Conservation (phyloP, 2,113 vertebrate genomes). For the Progne subis region DNA sequence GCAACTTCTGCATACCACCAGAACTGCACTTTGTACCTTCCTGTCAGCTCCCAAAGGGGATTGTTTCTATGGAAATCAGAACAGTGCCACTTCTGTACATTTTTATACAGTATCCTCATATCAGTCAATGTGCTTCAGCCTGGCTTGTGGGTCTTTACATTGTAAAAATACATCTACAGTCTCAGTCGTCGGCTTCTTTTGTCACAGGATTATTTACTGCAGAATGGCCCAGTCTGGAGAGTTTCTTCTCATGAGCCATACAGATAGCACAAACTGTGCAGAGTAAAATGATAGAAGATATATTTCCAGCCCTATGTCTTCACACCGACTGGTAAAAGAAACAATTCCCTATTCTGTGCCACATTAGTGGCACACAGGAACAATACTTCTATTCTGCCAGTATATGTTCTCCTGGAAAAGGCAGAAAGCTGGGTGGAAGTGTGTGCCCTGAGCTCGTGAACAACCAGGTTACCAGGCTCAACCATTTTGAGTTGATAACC, state of each 20-base stretch:
- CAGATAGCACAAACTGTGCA: not conserved
- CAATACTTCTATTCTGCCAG: not conserved
- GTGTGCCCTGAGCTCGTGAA: not conserved
- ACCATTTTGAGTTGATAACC: not conserved
- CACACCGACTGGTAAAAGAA: not conserved
- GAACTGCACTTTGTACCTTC: not conserved
- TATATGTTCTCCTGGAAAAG: not conserved
- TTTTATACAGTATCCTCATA: not conserved
- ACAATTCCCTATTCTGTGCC: not conserved
- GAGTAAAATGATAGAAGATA: not conserved
- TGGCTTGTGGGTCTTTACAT: not conserved
- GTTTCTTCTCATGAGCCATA: not conserved
- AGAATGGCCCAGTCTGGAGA: not conserved
- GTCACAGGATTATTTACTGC: not conserved
- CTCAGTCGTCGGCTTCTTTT: not conserved
- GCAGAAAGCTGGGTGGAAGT: not conserved
- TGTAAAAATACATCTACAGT: not conserved
- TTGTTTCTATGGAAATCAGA: not conserved
- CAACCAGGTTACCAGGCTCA: not conserved
- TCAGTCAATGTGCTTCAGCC: not conserved
- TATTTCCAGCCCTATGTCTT: not conserved
- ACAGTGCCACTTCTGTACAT: not conserved
- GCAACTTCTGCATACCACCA: not conserved
- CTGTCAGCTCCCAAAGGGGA: not conserved
- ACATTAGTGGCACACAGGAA: not conserved